Evolutionary conservation across 2,888 invertebrate species (phyloP).

Genomic region (Caradrina kadenii): DNA sequence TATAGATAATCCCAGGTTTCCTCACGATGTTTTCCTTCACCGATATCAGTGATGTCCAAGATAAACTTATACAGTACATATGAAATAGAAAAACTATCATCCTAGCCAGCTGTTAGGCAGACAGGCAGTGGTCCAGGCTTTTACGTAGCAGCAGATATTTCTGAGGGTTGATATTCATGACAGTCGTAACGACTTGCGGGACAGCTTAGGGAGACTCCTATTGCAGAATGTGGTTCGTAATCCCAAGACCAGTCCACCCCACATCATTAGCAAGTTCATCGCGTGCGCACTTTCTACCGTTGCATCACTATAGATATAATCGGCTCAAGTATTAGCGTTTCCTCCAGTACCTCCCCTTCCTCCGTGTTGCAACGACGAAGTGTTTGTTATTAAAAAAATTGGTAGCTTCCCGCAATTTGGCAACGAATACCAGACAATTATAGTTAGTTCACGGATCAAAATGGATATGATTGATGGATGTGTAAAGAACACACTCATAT

Average conservation of each 20-base stretch:
- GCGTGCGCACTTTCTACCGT: slow-evolving; percentile 64
- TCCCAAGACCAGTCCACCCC: slow-evolving; percentile 36
- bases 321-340: slow-evolving; percentile 46
- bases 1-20: too few relatives aligned
- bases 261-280: slow-evolving; percentile 29
- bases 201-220: neutral
- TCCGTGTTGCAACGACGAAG: slow-evolving; percentile 35
- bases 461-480: slow-evolving; percentile 7
- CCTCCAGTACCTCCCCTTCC: slow-evolving; percentile 41
- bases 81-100: too few relatives aligned
- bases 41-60: too few relatives aligned
- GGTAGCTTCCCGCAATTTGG: slow-evolving; percentile 49
- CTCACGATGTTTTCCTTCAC: too few relatives aligned
- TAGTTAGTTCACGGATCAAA: slow-evolving; percentile 20
- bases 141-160: neutral
- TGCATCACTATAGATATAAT: slow-evolving; percentile 62
- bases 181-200: slow-evolving; percentile 3
- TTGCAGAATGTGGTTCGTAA: slow-evolving; percentile 25
- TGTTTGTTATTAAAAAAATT: slow-evolving; percentile 48
- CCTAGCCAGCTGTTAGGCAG: too few relatives aligned
- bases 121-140: too few relatives aligned
- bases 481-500: neutral
- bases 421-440: slow-evolving; percentile 24
- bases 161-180: neutral
- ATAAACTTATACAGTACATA: too few relatives aligned